Percentiles rank a stretch among this genome's conserved stretches.
These are phyloP conservation scores for Zaprionus lineosus DNA, from an alignment of 2,888 invertebrate genomes.

Conservation along the genomic window DNA sequence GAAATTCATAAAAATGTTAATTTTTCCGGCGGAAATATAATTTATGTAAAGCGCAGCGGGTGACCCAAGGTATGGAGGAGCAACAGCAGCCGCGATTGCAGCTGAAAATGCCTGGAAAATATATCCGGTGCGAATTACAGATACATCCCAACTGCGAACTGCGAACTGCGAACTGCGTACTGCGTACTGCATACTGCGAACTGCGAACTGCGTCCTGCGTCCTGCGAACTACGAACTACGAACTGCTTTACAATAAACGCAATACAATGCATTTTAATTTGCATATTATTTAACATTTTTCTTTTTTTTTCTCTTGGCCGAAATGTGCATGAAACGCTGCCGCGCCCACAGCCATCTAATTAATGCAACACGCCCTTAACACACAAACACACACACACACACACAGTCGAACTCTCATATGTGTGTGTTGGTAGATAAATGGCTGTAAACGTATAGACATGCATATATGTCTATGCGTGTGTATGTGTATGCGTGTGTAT, in stretches of 20 bases:
- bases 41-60: slow-evolving; percentile 78
- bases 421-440: no score
- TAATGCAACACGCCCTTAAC: slow-evolving; percentile 44
- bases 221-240: slow-evolving; percentile 27
- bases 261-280: slow-evolving; percentile 51
- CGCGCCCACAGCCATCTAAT: slow-evolving; percentile 55
- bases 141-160: slow-evolving; percentile 42
- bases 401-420: background rate
- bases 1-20: slow-evolving; percentile 79
- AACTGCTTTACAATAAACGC: slow-evolving; percentile 41
- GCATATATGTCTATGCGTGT: background rate
- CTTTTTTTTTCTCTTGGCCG: slow-evolving; percentile 4
- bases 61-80: slow-evolving; percentile 59
- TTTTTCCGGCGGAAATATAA: slow-evolving; percentile 78
- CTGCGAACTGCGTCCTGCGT: no score
- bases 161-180: background rate
- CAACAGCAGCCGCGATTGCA: slow-evolving; percentile 47
- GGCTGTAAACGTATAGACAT: no score
- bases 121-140: slow-evolving; percentile 75
- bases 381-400: slow-evolving; percentile 1
- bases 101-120: slow-evolving; percentile 58
- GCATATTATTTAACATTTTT: slow-evolving; percentile 49
- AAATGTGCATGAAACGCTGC: slow-evolving; percentile 51
- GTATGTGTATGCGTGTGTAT: slow-evolving; percentile 18
- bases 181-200: no score